Evolutionary conservation across 1,140 invertebrate species (phyloP), one percentile per base, ranked within the genome.

Genomic region (Drosophila sturtevanti): DNA sequence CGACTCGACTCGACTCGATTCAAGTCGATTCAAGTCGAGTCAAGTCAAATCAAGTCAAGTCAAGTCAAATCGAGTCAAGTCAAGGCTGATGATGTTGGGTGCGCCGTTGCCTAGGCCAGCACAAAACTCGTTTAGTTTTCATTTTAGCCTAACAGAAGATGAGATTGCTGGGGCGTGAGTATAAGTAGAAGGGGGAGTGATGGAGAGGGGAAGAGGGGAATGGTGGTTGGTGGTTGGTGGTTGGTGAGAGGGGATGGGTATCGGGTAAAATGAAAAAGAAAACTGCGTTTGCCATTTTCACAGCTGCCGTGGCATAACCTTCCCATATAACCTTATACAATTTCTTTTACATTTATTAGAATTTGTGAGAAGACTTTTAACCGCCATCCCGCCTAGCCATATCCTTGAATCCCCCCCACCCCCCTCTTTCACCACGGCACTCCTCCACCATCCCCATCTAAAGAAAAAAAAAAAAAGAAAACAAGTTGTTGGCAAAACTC

Each of bases 321-420:
- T 62, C 51, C 63, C 72, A 56, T 72, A 76, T 63, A 76, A 82
- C 82, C 82, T 87, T 84, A 87, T 87, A 89, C 82, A 87, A 87
- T 87, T 87, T 87, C 84, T 87, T 87, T 82, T 77, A 87, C 76
- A 87, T 87, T 87, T 87, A 87, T 87, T 87, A 87, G 82, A 87
- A 87, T 87, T 82, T 87, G 84, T 73, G 79, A 70, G 67, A 68
- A 77, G 73, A 68, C 72, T 76, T 56, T 68, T 63, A 44, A 61
- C 44, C 64, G 24, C 54, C 72, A 21, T 75, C 41, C 38, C 48
- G 62, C 74, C 41, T 21, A 48, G 41, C 41, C 16, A 21, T 18
- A 21, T 11, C 16, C 10, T 21, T 48, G n/a, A n/a, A n/a, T n/a
- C n/a, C n/a, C n/a, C n/a, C n/a, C n/a, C n/a, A n/a, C n/a, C n/a